phyloP scores from a whole-genome alignment of 1,140 invertebrate genomes.

The Formica selysi region DNA sequence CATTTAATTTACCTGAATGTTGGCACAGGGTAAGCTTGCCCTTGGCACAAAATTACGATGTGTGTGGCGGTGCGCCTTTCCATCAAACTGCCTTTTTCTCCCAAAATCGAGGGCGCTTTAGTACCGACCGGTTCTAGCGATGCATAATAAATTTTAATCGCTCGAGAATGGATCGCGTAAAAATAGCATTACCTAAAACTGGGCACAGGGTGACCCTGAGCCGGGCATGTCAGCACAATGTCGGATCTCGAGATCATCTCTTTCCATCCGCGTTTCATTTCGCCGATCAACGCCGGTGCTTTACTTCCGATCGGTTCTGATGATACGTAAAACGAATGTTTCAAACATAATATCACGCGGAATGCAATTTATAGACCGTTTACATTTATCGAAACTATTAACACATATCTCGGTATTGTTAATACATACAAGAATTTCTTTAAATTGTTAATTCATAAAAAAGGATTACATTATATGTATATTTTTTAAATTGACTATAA shows the following conservation, averaged over 20 bases:
- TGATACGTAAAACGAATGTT: constrained; percentile 63
- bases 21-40: constrained; percentile 91
- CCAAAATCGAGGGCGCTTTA: constrained; percentile 90
- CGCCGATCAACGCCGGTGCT: constrained; percentile 88
- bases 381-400: no score
- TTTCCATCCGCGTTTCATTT: constrained; percentile 83
- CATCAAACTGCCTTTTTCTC: constrained; percentile 86
- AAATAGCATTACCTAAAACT: constrained; percentile 80
- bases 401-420: no score
- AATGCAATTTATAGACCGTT: background rate
- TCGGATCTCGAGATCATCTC: constrained; percentile 76
- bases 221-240: constrained; percentile 88
- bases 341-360: background rate
- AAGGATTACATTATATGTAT: background rate
- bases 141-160: constrained; percentile 72
- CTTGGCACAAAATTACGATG: constrained; percentile 93
- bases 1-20: constrained; percentile 88
- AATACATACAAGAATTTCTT: no score
- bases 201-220: constrained; percentile 88
- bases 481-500: background rate
- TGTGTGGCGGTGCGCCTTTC: constrained; percentile 86
- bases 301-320: constrained; percentile 90
- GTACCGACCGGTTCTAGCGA: constrained; percentile 90
- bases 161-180: background rate
- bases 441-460: background rate